Evolutionary conservation across 2,797 vertebrate genomes (phyloP).

Genomic region (Dendrocincla tyrannina): DNA sequence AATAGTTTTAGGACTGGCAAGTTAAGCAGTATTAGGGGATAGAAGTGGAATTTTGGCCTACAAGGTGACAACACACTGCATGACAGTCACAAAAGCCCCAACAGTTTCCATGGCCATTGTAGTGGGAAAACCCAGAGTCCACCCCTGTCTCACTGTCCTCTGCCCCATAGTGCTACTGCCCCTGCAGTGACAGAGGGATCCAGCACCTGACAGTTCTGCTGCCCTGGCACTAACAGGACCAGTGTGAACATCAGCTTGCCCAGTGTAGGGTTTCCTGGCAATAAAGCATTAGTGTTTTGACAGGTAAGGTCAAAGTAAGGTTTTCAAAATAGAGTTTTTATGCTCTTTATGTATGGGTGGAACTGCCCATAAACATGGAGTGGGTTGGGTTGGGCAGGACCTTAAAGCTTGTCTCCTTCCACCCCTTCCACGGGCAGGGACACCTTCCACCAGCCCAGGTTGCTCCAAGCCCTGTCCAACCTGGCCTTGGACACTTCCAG

Average conservation of each 20-base stretch:
- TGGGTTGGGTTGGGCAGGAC: not conserved
- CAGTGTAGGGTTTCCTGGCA: not conserved
- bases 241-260: not conserved
- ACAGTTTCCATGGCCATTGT: not conserved
- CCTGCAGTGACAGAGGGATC: not conserved
- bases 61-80: not conserved
- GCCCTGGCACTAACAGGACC: not conserved
- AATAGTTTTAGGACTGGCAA: not conserved
- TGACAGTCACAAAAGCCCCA: not conserved
- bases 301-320: not conserved
- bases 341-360: not conserved
- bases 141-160: not conserved
- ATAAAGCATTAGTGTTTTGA: not conserved
- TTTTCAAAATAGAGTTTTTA: not conserved
- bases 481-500: not conserved
- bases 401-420: not conserved
- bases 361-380: not conserved
- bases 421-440: not conserved
- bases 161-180: not conserved
- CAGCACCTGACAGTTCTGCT: not conserved
- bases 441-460: accelerated
- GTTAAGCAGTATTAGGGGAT: not conserved
- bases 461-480: accelerated
- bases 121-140: not conserved
- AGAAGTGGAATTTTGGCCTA: not conserved